Base-by-base conservation (phyloP, 2,797 vertebrate species). In the Sebastolobus alascanus region DNA sequence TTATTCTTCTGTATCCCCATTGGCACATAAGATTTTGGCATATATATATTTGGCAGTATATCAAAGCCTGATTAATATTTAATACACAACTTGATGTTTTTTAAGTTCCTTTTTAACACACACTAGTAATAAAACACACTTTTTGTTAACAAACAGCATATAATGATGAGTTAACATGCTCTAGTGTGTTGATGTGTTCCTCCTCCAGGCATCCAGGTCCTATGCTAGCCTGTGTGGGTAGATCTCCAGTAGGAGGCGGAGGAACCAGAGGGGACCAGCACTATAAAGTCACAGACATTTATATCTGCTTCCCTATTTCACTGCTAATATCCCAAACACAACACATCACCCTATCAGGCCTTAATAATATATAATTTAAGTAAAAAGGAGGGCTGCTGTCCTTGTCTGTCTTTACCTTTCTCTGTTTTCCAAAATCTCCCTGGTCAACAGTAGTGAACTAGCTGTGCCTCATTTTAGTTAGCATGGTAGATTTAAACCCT, bases 401-500 rank as follows among this genome's bases (percentile, higher is more conserved):
- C 94, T 93, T 89, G 90, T 93, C 76, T 86, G 87, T 87, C 89
- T 73, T 80, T 81, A 80, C 83, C 38, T 80, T 81, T 89, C 86
- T 91, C 91, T 92, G 84, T 93, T 91, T 90, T 86, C 86, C 87
- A 90, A 91, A 91, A 79, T 87, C 87, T 90, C 87, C 89, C 86
- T 87, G 82, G 83, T 94, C 82, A 91, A 83, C 75, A 79, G 54
- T 87, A 91, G 83, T 84, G 69, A 85, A 92, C 55, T 92, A 90
- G 89, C 68, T 46, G 63, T 89, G 90, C 90, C 82, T 89, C 87
- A 86, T 91, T 86, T 55, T 79, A 94, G 91, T 95, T 95, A 96
- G 96, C 96, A 96, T 96, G 95, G 90, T 94, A 94, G 91, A 90
- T 50, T 84, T 71, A 78, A 81, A 87, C 54, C 73, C 60, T 58